These are phyloP conservation scores for Halictus ligatus DNA, from an alignment of 2,888 invertebrate genomes.

Conservation along the genomic window DNA sequence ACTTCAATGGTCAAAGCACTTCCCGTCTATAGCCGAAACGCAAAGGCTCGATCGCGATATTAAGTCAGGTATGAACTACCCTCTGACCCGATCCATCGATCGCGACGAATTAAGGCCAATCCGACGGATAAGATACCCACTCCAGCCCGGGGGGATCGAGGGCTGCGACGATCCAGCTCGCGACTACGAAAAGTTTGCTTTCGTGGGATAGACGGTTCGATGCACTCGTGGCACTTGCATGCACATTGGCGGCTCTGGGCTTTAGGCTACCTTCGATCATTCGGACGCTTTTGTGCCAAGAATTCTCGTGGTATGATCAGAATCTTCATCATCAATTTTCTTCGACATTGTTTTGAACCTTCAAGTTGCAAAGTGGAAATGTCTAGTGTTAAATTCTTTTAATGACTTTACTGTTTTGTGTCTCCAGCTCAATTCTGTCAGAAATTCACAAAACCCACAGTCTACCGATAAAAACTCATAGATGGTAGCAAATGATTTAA, in stretches of 20 bases:
- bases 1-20: constrained; percentile 63
- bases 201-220: not conserved
- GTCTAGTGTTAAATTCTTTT: too few relatives aligned
- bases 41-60: constrained; percentile 43
- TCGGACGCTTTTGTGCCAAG: too few relatives aligned
- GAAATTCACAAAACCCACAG: too few relatives aligned
- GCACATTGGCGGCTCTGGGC: not conserved
- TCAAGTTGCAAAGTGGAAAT: not conserved
- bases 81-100: constrained; percentile 63
- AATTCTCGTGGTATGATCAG: not conserved
- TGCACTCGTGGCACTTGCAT: not conserved
- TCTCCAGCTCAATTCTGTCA: too few relatives aligned
- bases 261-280: not conserved
- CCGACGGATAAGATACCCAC: constrained; percentile 12
- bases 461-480: too few relatives aligned
- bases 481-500: too few relatives aligned
- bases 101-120: constrained; percentile 65
- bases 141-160: not conserved
- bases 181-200: not conserved
- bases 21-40: constrained; percentile 48
- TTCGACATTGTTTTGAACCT: not conserved
- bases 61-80: constrained; percentile 62
- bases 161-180: too few relatives aligned
- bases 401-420: too few relatives aligned
- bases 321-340: not conserved